These are phyloP conservation scores for Gila orcuttii DNA, from an alignment of 2,113 vertebrate species.

Conservation along the genomic window DNA sequence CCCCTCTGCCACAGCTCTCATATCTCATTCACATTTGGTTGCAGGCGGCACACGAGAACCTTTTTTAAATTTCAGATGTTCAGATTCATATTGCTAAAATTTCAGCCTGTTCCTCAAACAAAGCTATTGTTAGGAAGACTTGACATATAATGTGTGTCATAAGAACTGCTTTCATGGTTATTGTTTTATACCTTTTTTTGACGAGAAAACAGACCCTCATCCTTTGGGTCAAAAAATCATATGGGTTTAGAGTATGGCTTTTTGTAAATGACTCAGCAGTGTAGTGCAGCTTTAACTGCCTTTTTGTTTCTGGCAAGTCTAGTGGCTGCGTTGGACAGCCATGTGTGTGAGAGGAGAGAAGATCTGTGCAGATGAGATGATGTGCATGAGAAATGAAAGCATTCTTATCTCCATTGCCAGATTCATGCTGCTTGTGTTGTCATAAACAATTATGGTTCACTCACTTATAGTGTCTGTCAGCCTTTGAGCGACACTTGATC, in stretches of 20 bases:
- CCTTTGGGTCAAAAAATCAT: neutral
- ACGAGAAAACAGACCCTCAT: neutral
- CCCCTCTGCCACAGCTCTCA: neutral
- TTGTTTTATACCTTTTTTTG: neutral
- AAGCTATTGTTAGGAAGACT: neutral
- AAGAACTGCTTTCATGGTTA: neutral
- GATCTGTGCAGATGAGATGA: neutral
- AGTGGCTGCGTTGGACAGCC: neutral
- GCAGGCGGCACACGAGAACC: neutral
- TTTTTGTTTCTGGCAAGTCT: constrained; percentile 21
- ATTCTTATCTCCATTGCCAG: neutral
- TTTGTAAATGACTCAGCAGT: neutral
- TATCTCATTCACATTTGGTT: neutral
- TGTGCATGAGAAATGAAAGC: constrained; percentile 1
- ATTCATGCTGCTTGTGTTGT: constrained; percentile 21
- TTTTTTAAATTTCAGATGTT: neutral
- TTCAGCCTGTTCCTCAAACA: neutral
- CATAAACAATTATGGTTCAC: neutral
- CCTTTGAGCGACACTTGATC: neutral
- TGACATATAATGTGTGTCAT: neutral
- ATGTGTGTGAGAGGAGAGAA: neutral
- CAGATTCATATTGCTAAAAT: neutral
- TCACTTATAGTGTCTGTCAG: constrained; percentile 6
- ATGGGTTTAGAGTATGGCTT: neutral
- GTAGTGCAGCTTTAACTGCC: neutral